Evolutionary conservation across 2,888 invertebrate species (phyloP), one percentile per base, ranked within the genome.

Genomic region (Calameuta filiformis): DNA sequence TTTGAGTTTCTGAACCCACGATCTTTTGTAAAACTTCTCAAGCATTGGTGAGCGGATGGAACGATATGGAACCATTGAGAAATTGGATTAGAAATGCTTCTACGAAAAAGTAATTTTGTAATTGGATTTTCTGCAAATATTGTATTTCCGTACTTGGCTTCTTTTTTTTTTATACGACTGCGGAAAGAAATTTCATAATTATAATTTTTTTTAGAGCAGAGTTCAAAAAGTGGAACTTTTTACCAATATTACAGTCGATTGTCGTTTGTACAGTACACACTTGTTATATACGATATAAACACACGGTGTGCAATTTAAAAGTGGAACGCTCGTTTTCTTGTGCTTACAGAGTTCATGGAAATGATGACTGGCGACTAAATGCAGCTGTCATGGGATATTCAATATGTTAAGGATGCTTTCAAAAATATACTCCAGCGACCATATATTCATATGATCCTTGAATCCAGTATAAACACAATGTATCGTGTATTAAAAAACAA

Each of bases 301-400:
- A 23, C 23, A 56, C 56, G 2, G 56, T 56, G 56, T 56, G 23
- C 9, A 56, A 23, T 56, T 23, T 56, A 23, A 56, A 56, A 56
- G 2, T 56, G 56, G 23, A 56, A 23, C 23, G 23, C 9, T 56
- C 23, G 9, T 56, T 56, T 15, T 79, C 84, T 87, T 88, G 82
- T 84, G 80, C 80, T 94, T 94, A 83, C 94, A 96, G 95, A 96
- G 92, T 95, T 96, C 92, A 95, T 95, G 95, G 95, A 94, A 88
- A 95, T 95, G 95, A 96, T 96, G 95, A 95, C 95, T 79, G 95
- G 95, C 69, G 95, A 95, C 91, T 95, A 94, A 71, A 15, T 31
- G 31, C 31, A 71, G 31, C 33, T 12, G 15, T 12, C 12, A 71
- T 30, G 12, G 31, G 2, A 56, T 23, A 23, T 23, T 56, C 23